A percentile compares a stretch with the other conserved stretches of the same genome.
Evolutionary conservation across 2,888 invertebrate genomes (phyloP).

Genomic region (Gastracanthus pulcherrimus): DNA sequence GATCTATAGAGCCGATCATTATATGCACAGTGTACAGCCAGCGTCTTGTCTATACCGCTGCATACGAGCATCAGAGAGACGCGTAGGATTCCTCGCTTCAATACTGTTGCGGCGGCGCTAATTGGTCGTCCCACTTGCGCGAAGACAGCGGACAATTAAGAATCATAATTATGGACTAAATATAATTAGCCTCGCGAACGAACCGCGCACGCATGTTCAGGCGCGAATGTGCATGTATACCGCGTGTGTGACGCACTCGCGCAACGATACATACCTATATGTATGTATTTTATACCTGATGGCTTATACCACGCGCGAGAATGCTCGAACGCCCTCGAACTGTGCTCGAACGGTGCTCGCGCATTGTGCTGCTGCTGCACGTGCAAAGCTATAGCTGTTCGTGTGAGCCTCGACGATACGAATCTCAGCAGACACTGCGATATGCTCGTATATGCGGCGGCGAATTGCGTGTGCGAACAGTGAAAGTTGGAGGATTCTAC

Average conservation of each 20-base stretch:
- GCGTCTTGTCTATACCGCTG: background rate
- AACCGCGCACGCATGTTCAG: constrained; percentile 31
- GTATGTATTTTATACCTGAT: too few relatives aligned
- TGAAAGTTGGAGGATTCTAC: background rate
- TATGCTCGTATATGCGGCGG: too few relatives aligned
- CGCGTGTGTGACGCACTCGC: too few relatives aligned
- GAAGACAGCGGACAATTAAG: constrained; percentile 8
- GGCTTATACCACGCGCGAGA: too few relatives aligned
- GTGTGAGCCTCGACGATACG: constrained; percentile 21
- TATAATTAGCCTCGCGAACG: constrained; percentile 53
- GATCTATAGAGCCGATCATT: background rate
- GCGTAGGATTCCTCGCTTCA: background rate
- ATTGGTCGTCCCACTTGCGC: constrained; percentile 52
- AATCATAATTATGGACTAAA: constrained; percentile 32
- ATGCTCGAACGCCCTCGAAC: background rate
- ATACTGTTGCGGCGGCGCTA: constrained; percentile 26
- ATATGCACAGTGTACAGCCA: background rate
- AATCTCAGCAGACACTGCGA: background rate
- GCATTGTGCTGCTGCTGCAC: background rate
- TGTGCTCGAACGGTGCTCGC: background rate
- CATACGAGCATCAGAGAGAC: background rate
- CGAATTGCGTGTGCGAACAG: background rate
- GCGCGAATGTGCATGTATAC: constrained; percentile 22
- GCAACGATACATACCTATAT: too few relatives aligned
- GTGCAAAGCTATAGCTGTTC: too few relatives aligned